Evolutionary conservation across 2,888 invertebrate species (phyloP), one percentile per base, ranked within the genome.

Genomic region (Argyresthia goedartella): DNA sequence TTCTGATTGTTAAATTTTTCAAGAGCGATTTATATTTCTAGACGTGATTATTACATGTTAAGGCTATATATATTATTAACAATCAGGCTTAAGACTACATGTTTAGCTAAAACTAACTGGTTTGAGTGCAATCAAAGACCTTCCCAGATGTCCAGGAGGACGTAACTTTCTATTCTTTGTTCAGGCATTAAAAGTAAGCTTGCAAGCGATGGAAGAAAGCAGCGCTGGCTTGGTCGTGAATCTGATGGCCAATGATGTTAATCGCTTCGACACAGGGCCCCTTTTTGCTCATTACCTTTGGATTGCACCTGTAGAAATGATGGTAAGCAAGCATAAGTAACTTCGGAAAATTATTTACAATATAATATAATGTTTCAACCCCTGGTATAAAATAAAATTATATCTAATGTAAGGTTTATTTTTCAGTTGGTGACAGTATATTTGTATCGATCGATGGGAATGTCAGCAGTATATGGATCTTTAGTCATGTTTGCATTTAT

Each of bases 161-260:
- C 4, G n/a, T 39, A 11, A 9, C 39, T 8, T n/a, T 2, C 39
- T 11, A 39, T 4, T 45, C 11, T 46, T 8, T 52, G 66, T 71
- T n/a, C 60, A 84, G 84, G 76, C 82, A 16, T 59, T 86, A 44
- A 82, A 78, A 71, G 71, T 84, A 16, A 85, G 74, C 58, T 68
- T 81, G 7, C 85, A 85, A 62, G 70, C 80, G 1, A 69, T 81
- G 65, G 71, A 81, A 0, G 85, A 84, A 53, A 77, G 63, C 56
- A 76, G 76, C 52, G 85, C 76, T 1, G 86, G 87, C 0, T 70
- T 89, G 58, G 87, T 90, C 14, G 81, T 90, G 0, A 90, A 90
- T 65, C 66, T 90, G 11, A 81, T 95, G 77, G 92, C 93, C 16
- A 94, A 93, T 60, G 95, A 95, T 65, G 93, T 93, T 1, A 91